Percentiles rank a stretch among this genome's conserved stretches.
phyloP scores from a whole-genome alignment of 92 coral and sea anemone species.

The Palythoa caribaeorum region DNA sequence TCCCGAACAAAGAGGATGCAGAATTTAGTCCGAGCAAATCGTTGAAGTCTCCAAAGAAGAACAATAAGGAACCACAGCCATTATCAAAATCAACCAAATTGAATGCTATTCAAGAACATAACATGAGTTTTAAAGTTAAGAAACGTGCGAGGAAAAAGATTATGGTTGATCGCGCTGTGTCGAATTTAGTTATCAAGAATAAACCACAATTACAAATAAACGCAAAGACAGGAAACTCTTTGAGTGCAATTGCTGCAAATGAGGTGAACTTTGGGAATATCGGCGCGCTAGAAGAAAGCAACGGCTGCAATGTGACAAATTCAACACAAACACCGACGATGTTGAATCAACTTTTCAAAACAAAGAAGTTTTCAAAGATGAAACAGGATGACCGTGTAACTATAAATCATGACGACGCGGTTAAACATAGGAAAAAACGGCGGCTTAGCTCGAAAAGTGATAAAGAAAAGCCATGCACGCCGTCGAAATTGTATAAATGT shows the following conservation, averaged over 20 bases:
- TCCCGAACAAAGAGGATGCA: slow-evolving; percentile 30
- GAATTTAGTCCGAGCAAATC: slow-evolving; percentile 26
- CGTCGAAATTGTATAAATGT: slow-evolving; percentile 11
- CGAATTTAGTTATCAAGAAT: slow-evolving; percentile 14
- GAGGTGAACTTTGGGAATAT: slow-evolving; percentile 24
- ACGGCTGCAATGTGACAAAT: slow-evolving; percentile 61
- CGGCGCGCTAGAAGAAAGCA: slow-evolving; percentile 34
- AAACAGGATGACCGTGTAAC: slow-evolving; percentile 35
- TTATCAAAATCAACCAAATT: slow-evolving; percentile 36
- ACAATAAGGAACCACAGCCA: slow-evolving; percentile 46
- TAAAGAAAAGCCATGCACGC: slow-evolving; percentile 39
- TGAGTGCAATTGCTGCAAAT: slow-evolving; percentile 42
- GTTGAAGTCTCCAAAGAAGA: slow-evolving; percentile 28
- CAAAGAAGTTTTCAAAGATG: slow-evolving; percentile 44
- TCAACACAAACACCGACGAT: slow-evolving; percentile 66
- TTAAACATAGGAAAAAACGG: slow-evolving; percentile 43
- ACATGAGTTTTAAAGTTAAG: slow-evolving; percentile 33
- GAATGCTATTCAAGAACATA: slow-evolving; percentile 33
- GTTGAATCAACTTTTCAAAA: slow-evolving; percentile 51
- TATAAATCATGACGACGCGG: slow-evolving; percentile 18
- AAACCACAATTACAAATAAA: slow-evolving; percentile 34
- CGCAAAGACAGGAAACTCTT: slow-evolving; percentile 46
- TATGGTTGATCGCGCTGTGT: slow-evolving; percentile 31
- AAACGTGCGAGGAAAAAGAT: slow-evolving; percentile 26
- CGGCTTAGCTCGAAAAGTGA: slow-evolving; percentile 45